Evolutionary conservation across 2,888 invertebrate species (phyloP), one percentile per base, ranked within the genome.

Genomic region (Gastracanthus pulcherrimus): DNA sequence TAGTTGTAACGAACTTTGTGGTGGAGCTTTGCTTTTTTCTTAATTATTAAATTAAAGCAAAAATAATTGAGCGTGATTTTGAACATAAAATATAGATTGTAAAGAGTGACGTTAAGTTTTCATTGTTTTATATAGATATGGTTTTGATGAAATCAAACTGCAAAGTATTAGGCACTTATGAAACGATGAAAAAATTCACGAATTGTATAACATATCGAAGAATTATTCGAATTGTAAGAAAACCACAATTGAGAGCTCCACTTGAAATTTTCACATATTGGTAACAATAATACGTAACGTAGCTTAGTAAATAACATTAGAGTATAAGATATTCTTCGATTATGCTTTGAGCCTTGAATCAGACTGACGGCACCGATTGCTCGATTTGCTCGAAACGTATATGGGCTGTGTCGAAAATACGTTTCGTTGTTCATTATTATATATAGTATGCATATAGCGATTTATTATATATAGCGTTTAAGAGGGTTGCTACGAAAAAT

Each of bases 301-400:
- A 41, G 41, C 7, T 36, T 34, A 26, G 26, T 23, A 6, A 31
- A 41, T 36, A 55, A 11, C 51, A 31, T 48, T 26, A 29, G n/a
- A 48, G 16, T 71, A 7, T 31, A 38, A 29, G 45, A 67, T 45
- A 67, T 26, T 69, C 31, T 48, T 69, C 4, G 38, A 19, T 69
- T 58, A 41, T 41, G 72, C 45, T 72, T 72, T 16, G 41, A 72
- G 29, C 60, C 72, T 72, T 58, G 36, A 72, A 60, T 60, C 29
- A 41, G 71, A 71, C 58, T 71, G 71, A 71, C 55, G 34, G 55
- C 55, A 36, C 36, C 34, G 70, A 70, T 55, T 29, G 58, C 38
- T 60, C 71, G 38, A 72, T 72, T 58, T 26, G 36, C 55, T 58
- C 38, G 58, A 26, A 72, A 58, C 11, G 36, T 38, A 58, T 48